These are phyloP conservation scores for Dendrolimus punctatus DNA, from an alignment of 1,140 invertebrate species.

Conservation along the genomic window DNA sequence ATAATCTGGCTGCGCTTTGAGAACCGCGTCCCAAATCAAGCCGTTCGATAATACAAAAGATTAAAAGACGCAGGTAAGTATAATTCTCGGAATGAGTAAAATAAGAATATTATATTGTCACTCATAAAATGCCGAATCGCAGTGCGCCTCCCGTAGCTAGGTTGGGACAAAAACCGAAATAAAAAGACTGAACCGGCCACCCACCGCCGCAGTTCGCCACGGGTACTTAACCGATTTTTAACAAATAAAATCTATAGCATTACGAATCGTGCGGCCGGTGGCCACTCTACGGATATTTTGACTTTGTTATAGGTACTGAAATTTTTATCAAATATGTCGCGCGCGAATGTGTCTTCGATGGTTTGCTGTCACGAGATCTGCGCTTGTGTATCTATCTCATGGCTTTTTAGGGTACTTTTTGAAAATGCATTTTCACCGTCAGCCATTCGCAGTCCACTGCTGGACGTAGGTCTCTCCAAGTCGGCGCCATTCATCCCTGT, in stretches of 20 bases:
- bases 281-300: slow-evolving; percentile 29
- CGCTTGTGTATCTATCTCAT: too few species aligned
- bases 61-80: slow-evolving; percentile 36
- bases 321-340: slow-evolving; percentile 24
- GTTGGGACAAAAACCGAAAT: slow-evolving; percentile 59
- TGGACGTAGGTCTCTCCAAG: too few species aligned
- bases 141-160: slow-evolving; percentile 57
- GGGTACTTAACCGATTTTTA: slow-evolving; percentile 73
- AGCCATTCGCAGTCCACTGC: too few species aligned
- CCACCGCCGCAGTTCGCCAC: slow-evolving; percentile 67
- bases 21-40: too few species aligned
- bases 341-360: slow-evolving; percentile 9
- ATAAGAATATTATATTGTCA: slow-evolving; percentile 49
- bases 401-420: too few species aligned
- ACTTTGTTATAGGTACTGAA: slow-evolving; percentile 40
- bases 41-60: too few species aligned
- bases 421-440: too few species aligned
- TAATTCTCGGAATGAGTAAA: slow-evolving; percentile 46
- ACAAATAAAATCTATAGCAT: slow-evolving; percentile 73
- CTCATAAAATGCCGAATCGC: slow-evolving; percentile 63
- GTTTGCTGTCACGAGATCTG: slow-evolving; percentile 1
- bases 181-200: slow-evolving; percentile 66
- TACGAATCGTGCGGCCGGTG: slow-evolving; percentile 51
- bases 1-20: too few species aligned
- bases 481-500: too few species aligned